Evolutionary conservation across 2,888 invertebrate genomes (phyloP), one percentile per base, ranked within the genome.

Genomic region (Onchidella celtica): DNA sequence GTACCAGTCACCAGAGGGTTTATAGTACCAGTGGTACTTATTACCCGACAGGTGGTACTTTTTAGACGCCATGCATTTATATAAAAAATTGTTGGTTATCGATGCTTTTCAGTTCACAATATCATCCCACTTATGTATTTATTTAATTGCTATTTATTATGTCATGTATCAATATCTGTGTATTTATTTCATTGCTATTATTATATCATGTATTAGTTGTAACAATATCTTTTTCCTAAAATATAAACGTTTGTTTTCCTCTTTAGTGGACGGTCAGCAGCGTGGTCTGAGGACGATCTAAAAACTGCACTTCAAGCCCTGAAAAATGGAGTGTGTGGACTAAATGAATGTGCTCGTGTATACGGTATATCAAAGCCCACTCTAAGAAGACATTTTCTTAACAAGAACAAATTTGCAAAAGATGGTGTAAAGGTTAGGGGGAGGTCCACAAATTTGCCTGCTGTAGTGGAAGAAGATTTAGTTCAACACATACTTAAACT

Each of bases 291-390:
- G 47, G 47, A 47, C 9, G 47, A 47, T 47, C 47, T 47, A 6
- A 6, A 47, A 6, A 47, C 6, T 17, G 47, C 47, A 11, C 17
- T 47, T 6, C 9, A 47, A 47, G 47, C 47, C 17, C 17, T 47
- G 47, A 47, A 17, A 47, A 47, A 47, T 17, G 9, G n/a, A n/a
- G n/a, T n/a, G 4, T n/a, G 61, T 27, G 68, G 68, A 11, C 24
- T 77, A 21, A 55, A 68, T n/a, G 55, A 38, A 21, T 27, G 21
- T 6, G 29, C 66, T 3, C 40, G 29, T 21, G 1, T n/a, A n/a
- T 68, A 77, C 68, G 77, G 77, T 27, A 34, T 77, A 21, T 65
- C 47, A 2, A 77, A 77, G 47, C 38, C 75, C 11, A 63, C 75
- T 32, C 38, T 75, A 11, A 75, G 63, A 9, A 40, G 77, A 40